Evolutionary conservation across 2,888 invertebrate genomes (phyloP), one percentile per base, ranked within the genome.

Genomic region (Camptogramma bilineatum): DNA sequence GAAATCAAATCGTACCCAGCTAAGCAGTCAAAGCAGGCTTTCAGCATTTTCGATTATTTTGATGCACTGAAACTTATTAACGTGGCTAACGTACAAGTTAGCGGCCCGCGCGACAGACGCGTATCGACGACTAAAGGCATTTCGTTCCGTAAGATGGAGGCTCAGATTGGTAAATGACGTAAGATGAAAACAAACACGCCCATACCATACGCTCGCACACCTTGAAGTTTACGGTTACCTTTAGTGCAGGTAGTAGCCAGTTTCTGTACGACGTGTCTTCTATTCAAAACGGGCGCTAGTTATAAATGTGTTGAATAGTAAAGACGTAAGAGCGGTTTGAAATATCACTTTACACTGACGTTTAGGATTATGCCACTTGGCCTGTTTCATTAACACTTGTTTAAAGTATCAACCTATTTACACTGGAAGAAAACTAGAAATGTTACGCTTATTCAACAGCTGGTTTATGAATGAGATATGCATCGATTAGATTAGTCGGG

Each of bases 21-120:
- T 71, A 91, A 70, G 79, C 92, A 92, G 79, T 91, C 90, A 81
- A 83, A 91, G 84, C 91, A 93, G 73, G 85, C 76, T 83, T 90
- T 90, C 74, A 91, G 82, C 92, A 92, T 92, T 78, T 81, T 85
- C 65, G 55, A 66, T 47, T 18, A 56, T 75, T 76, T 79, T 74
- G 71, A 65, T 66, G 71, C 76, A 79, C 73, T 72, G 75, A 69
- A 69, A 72, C 72, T 64, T 42, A 68, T 73, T 73, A 77, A 77
- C 80, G 79, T 75, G 34, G 54, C 52, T 54, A 57, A 55, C 62
- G 64, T 62, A 52, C 66, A 71, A 67, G 74, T 72, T 70, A 69
- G 71, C 72, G 69, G 68, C 73, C 54, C 70, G 70, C 73, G 73
- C 74, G 78, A 70, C 71, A 72, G 78, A 82, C 76, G 73, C 73